Evolutionary conservation across 1,140 invertebrate genomes (phyloP).

Genomic region (Colletes latitarsis): DNA sequence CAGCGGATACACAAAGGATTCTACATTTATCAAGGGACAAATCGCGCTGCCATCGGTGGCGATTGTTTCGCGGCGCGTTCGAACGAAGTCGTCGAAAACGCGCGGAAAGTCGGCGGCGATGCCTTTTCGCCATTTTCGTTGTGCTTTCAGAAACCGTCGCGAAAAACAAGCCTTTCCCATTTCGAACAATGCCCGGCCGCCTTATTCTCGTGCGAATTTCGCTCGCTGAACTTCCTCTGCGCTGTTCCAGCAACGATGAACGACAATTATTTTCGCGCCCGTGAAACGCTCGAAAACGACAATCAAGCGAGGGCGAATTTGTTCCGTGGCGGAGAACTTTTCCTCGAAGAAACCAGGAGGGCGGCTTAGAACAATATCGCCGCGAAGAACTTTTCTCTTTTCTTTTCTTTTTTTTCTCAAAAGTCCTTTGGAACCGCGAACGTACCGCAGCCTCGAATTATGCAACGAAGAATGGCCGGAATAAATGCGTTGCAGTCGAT

Average conservation of each 20-base stretch:
- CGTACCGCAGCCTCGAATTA: neutral
- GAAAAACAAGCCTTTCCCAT: conserved; percentile 75
- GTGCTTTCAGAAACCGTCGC: conserved; percentile 27
- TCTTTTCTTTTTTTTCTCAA: neutral
- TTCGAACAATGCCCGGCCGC: conserved; percentile 57
- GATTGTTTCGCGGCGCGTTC: conserved; percentile 45
- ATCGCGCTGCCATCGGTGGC: conserved; percentile 39
- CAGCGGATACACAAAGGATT: conserved; percentile 18
- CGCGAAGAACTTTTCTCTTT: neutral
- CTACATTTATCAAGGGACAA: conserved; percentile 63
- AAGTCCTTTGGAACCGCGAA: neutral
- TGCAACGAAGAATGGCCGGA: conserved; percentile 21
- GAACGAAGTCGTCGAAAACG: conserved; percentile 48
- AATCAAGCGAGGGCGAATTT: conserved; percentile 18
- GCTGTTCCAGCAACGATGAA: neutral
- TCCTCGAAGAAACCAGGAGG: neutral
- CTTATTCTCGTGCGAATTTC: conserved; percentile 55
- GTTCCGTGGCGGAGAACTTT: conserved; percentile 24
- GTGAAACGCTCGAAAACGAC: conserved; percentile 7
- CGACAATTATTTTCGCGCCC: conserved; percentile 34
- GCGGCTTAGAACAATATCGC: neutral
- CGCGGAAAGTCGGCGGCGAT: conserved; percentile 41
- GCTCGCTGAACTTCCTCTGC: conserved; percentile 35
- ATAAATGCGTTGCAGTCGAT: too few relatives aligned
- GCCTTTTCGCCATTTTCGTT: conserved; percentile 27